Percentiles rank a stretch among this genome's conserved stretches.
phyloP scores from a whole-genome alignment of 2,888 invertebrate species.

The Caenorhabditis sp. region DNA sequence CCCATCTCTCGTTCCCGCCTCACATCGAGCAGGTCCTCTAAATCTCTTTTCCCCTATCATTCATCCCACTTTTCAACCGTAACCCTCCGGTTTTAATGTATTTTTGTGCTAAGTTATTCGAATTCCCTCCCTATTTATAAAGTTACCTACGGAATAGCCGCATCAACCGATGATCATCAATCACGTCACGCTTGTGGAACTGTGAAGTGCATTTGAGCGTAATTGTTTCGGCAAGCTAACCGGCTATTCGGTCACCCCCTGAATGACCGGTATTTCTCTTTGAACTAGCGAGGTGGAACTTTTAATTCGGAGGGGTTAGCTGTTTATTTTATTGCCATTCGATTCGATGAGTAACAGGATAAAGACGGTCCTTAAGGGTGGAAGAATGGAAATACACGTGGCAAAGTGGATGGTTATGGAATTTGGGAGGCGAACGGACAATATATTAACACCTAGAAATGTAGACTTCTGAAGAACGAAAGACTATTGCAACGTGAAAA shows the following conservation, averaged over 20 bases:
- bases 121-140: constrained; percentile 36
- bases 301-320: constrained; percentile 10
- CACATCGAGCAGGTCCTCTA: constrained; percentile 66
- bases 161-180: constrained; percentile 38
- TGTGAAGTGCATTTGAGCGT: constrained; percentile 41
- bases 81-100: constrained; percentile 31
- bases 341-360: neutral
- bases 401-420: constrained; percentile 34
- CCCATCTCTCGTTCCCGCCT: constrained; percentile 70
- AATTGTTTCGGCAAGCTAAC: constrained; percentile 27
- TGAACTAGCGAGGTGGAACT: constrained; percentile 29
- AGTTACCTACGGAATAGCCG: constrained; percentile 5
- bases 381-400: constrained; percentile 22
- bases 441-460: constrained; percentile 10
- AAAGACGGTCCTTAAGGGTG: constrained; percentile 22
- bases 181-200: constrained; percentile 41
- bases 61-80: constrained; percentile 18
- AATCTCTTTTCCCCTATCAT: neutral
- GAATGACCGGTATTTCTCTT: constrained; percentile 34
- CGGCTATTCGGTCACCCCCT: constrained; percentile 18
- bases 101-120: constrained; percentile 48
- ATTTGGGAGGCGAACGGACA: neutral
- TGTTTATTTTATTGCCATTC: constrained; percentile 24
- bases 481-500: constrained; percentile 18
- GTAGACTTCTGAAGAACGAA: constrained; percentile 2